phyloP scores from a whole-genome alignment of 2,113 vertebrate genomes.

The Pachycephala philippinensis region DNA sequence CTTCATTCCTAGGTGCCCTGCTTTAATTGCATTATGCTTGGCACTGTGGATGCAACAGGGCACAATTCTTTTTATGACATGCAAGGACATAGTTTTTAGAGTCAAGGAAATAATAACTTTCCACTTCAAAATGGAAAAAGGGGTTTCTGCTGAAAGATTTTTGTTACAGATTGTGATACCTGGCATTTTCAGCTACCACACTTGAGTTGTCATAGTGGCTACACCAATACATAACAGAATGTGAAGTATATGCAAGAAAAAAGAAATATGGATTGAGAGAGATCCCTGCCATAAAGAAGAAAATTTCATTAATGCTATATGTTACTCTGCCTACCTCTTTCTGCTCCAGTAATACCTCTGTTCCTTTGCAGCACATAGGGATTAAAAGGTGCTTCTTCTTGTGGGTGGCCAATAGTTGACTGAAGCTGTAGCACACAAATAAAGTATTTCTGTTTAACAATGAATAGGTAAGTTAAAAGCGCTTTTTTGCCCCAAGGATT shows the following conservation, averaged over 20 bases:
- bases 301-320: background rate
- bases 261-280: background rate
- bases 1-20: background rate
- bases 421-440: conserved; percentile 46
- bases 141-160: background rate
- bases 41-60: background rate
- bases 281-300: background rate
- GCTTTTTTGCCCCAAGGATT: background rate
- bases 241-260: background rate
- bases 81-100: background rate
- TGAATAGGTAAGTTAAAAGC: background rate
- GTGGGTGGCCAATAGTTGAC: background rate
- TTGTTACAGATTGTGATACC: background rate
- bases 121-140: background rate
- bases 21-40: background rate
- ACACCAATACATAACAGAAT: background rate
- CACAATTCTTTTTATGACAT: background rate
- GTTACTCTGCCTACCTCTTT: conserved; percentile 42
- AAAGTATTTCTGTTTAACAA: background rate
- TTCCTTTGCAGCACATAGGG: conserved; percentile 54
- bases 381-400: conserved; percentile 61
- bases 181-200: background rate
- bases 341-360: background rate
- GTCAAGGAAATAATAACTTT: background rate
- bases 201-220: background rate